Percentiles rank a stretch among this genome's conserved stretches.
Evolutionary conservation across 35 echinoderm and acorn worm genomes (phyloP).

Genomic region (Lytechinus variegatus): DNA sequence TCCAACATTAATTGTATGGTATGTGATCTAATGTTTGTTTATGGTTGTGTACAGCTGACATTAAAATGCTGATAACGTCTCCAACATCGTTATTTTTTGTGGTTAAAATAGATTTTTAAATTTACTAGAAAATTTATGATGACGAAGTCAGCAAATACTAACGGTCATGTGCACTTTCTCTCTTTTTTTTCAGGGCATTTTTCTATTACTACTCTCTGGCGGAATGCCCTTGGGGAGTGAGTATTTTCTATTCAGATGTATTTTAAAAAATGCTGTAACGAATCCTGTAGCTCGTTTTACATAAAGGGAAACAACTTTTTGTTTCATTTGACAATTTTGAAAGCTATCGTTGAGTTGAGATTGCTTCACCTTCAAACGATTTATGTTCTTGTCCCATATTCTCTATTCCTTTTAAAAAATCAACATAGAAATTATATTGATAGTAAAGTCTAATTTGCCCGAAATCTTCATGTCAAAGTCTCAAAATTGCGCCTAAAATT

Average conservation of each 20-base stretch:
- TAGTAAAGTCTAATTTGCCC: no score
- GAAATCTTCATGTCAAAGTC: no score
- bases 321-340: neutral
- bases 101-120: no score
- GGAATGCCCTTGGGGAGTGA: slow-evolving; percentile 6
- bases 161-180: neutral
- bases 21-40: no score
- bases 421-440: no score
- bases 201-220: slow-evolving; percentile 14
- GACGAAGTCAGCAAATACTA: no score
- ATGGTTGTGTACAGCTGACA: no score
- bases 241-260: slow-evolving; percentile 8
- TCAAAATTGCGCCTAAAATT: no score
- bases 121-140: no score
- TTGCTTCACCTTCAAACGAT: neutral
- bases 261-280: neutral
- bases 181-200: neutral
- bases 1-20: no score
- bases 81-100: no score
- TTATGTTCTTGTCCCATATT: neutral
- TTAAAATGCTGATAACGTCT: no score
- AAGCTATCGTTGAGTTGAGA: neutral
- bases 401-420: neutral
- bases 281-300: neutral
- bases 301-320: neutral